Evolutionary conservation across 2,797 vertebrate genomes (phyloP).

Genomic region (Hipposideros larvatus): DNA sequence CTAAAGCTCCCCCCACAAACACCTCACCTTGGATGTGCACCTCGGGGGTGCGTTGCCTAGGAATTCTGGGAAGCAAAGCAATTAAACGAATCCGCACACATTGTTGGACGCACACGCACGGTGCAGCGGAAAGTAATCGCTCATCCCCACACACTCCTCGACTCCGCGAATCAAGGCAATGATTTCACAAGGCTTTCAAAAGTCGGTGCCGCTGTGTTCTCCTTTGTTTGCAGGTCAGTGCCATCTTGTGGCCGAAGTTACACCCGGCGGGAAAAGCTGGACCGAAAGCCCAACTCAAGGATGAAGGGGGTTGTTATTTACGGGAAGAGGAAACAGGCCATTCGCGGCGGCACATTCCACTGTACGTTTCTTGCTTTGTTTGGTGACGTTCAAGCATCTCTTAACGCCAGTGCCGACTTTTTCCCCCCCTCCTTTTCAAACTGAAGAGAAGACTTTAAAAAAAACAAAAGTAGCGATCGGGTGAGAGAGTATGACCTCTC

Average conservation of each 20-base stretch:
- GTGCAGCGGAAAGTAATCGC: not conserved
- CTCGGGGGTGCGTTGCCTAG: constrained; percentile 85
- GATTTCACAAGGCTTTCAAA: constrained; percentile 26
- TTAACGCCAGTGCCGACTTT: not conserved
- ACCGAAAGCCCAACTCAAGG: not conserved
- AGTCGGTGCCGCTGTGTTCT: not conserved
- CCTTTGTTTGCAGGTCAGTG: constrained; percentile 85
- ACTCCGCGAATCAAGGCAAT: constrained; percentile 47
- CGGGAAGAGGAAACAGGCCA: not conserved
- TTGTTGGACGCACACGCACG: not conserved
- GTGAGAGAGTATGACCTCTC: not conserved
- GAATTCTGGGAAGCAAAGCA: constrained; percentile 78
- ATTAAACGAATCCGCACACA: constrained; percentile 60
- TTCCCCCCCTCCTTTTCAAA: not conserved
- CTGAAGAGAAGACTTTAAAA: constrained; percentile 43
- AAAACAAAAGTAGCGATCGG: not conserved
- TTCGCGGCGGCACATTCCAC: not conserved
- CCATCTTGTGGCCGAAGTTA: constrained; percentile 86
- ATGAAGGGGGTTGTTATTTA: not conserved
- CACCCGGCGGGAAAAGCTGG: not conserved
- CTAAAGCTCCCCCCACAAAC: constrained; percentile 12
- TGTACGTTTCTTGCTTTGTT: not conserved
- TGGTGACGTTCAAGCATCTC: not conserved
- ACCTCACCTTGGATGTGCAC: constrained; percentile 77
- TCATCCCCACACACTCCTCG: not conserved